Base-by-base conservation (phyloP, 1,140 invertebrate genomes). In the Drosophila neocordata region DNA sequence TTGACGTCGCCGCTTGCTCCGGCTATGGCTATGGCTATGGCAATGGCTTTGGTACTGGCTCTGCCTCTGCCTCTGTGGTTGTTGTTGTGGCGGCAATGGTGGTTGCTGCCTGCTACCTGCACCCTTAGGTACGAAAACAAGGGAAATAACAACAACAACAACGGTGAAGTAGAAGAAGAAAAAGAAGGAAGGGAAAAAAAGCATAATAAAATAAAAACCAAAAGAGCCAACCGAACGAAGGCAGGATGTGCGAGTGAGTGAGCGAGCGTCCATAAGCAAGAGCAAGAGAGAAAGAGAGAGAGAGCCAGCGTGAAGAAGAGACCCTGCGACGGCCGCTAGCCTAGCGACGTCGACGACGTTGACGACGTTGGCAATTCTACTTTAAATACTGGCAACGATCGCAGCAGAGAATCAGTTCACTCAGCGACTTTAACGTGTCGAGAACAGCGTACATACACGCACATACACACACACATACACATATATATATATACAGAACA, bases 311-410 rank as follows among this genome's bases (percentile, higher is more conserved):
- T 2, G 68, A 48, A 65, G 48, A 65, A 55, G 38, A 59, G 57
- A 35, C 41, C 41, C 41, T 48, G 41, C 18, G 41, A 48, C 41
- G 41, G 18, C 41, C 8, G 41, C 41, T 48, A 18, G 41, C 41
- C 41, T 48, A 48, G 41, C 41, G 41, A 48, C 41, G 41, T 56
- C 51, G 15, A 51, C 70, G 76, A 34, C 68, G 59, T 48, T 69
- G 67, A 55, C 69, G 41, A 35, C 71, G 56, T 51, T 79, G 80
- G 85, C 77, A 80, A 89, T 81, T 90, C 87, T 76, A 84, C 89
- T 91, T 91, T 87, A 91, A 91, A 91, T 91, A 91, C 89, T 88
- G 89, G 62, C 78, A 84, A 85, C 87, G 90, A 91, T 91, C 90
- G 87, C 73, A 79, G 76, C 88, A 83, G 89, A 90, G 90, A 88